These are phyloP conservation scores for Axis porcinus DNA, from an alignment of 2,113 vertebrate genomes.

Conservation along the genomic window DNA sequence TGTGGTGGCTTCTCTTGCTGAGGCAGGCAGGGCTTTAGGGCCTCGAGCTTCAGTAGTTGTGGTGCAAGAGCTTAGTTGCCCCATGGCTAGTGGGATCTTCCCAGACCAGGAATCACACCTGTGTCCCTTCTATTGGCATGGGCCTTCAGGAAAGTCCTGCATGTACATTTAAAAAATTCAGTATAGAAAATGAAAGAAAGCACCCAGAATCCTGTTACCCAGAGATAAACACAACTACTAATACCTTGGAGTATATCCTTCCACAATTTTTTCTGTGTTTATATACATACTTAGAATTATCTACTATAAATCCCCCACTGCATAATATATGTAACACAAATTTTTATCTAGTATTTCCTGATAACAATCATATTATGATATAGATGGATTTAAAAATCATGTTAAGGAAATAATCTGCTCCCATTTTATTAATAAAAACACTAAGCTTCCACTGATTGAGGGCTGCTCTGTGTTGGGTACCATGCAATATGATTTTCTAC, in stretches of 20 bases:
- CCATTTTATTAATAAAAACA: neutral
- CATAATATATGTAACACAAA: neutral
- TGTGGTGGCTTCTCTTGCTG: neutral
- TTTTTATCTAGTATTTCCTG: neutral
- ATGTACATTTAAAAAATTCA: conserved; percentile 6
- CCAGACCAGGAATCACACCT: neutral
- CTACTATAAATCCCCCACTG: neutral
- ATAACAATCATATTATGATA: neutral
- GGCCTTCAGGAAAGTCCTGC: neutral
- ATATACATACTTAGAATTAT: neutral
- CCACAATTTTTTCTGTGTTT: neutral
- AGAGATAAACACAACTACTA: neutral
- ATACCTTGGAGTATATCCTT: neutral
- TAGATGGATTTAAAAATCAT: neutral
- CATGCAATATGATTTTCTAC: neutral
- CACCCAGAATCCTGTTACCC: neutral
- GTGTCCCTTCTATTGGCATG: neutral
- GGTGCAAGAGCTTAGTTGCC: neutral
- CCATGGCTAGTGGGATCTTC: neutral
- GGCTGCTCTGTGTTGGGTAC: neutral
- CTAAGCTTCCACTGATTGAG: neutral
- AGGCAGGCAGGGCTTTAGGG: neutral
- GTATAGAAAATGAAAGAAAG: neutral
- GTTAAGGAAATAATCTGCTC: neutral
- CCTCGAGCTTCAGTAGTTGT: neutral